These are phyloP conservation scores for Chaenocephalus aceratus DNA, from an alignment of 2,113 vertebrate genomes.

Conservation along the genomic window DNA sequence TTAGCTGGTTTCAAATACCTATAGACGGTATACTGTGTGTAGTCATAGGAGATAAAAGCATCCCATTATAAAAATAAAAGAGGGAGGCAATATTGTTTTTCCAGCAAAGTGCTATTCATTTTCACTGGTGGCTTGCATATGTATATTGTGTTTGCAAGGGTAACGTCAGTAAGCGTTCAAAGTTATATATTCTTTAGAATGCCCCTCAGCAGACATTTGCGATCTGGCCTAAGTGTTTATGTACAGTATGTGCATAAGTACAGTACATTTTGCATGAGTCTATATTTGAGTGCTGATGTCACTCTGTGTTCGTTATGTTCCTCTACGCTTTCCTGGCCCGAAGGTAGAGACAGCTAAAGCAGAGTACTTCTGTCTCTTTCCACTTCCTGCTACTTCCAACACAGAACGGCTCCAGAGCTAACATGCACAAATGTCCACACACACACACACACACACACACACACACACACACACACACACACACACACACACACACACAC, in stretches of 20 bases:
- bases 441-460: too few relatives aligned
- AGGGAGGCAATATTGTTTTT: background rate
- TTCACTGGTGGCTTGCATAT: constrained; percentile 2
- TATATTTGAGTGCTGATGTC: constrained; percentile 23
- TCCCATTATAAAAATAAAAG: constrained; percentile 13
- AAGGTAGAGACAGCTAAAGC: constrained; percentile 49
- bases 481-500: constrained; percentile 24
- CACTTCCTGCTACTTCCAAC: constrained; percentile 64
- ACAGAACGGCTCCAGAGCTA: constrained; percentile 47
- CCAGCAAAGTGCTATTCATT: constrained; percentile 23
- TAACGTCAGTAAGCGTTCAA: constrained; percentile 32
- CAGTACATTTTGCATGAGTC: background rate
- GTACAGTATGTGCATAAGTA: constrained; percentile 15
- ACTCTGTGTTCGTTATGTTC: constrained; percentile 7
- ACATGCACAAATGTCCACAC: constrained; percentile 27
- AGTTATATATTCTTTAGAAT: constrained; percentile 28
- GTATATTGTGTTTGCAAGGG: background rate
- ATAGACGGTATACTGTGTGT: too few relatives aligned
- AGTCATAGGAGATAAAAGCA: constrained; percentile 17
- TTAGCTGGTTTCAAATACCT: constrained; percentile 1
- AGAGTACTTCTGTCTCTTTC: constrained; percentile 68
- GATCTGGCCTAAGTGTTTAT: constrained; percentile 21
- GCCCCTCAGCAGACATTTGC: constrained; percentile 30
- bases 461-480: constrained; percentile 17
- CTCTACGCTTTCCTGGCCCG: constrained; percentile 38